A percentile compares a stretch with the other conserved stretches of the same genome.
phyloP scores from a whole-genome alignment of 2,888 invertebrate genomes.

The Ophonus ardosiacus region DNA sequence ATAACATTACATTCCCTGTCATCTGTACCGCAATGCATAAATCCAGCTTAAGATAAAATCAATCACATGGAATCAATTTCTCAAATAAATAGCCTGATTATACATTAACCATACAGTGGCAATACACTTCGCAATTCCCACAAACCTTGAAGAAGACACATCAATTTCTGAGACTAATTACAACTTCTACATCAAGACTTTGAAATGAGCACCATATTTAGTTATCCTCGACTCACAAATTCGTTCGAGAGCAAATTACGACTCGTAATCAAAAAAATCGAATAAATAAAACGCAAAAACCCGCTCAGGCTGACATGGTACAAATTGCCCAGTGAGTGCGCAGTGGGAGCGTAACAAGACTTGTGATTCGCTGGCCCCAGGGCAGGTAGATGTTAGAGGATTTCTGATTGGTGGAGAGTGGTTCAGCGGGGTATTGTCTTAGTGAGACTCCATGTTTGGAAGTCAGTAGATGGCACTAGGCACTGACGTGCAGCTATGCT shows the following conservation, averaged over 20 bases:
- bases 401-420: conserved; percentile 34
- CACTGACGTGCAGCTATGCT: conserved; percentile 55
- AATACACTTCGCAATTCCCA: conserved; percentile 9
- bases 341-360: conserved; percentile 69
- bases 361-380: conserved; percentile 72
- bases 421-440: conserved; percentile 59
- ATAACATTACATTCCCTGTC: conserved; percentile 16
- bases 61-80: conserved; percentile 39
- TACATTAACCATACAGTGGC: conserved; percentile 44
- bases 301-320: conserved; percentile 52
- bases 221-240: conserved; percentile 41
- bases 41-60: conserved; percentile 47
- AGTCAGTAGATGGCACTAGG: conserved; percentile 53
- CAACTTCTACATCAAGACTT: conserved; percentile 35
- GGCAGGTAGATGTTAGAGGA: conserved; percentile 65
- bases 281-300: conserved; percentile 47
- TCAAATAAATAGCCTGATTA: conserved; percentile 46
- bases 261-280: conserved; percentile 23
- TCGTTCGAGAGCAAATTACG: conserved; percentile 42
- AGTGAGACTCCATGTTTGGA: conserved; percentile 57
- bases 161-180: conserved; percentile 55
- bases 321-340: conserved; percentile 55
- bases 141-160: conserved; percentile 33
- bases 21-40: conserved; percentile 19
- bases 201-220: conserved; percentile 54